A percentile compares a stretch with the other conserved stretches of the same genome.
These are phyloP conservation scores for Drosophila neotestacea DNA, from an alignment of 2,888 invertebrate species.

Conservation along the genomic window DNA sequence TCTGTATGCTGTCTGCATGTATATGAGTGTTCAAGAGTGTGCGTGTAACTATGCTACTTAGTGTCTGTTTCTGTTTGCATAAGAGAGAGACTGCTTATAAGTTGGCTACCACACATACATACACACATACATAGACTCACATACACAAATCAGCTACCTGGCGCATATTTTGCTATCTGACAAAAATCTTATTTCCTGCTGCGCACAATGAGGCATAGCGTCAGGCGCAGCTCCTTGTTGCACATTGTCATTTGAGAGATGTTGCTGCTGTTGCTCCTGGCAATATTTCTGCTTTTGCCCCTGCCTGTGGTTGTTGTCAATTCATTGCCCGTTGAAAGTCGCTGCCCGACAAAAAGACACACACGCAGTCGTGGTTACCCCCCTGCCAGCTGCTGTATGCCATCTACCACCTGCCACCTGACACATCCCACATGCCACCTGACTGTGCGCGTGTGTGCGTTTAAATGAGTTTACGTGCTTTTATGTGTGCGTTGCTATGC, in stretches of 20 bases:
- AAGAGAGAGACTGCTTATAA: constrained; percentile 45
- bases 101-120: constrained; percentile 32
- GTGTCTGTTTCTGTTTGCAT: constrained; percentile 68
- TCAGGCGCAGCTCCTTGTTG: constrained; percentile 31
- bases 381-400: constrained; percentile 16
- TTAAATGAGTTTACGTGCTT: constrained; percentile 63
- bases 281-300: neutral
- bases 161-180: constrained; percentile 11
- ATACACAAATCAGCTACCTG: neutral
- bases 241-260: constrained; percentile 38
- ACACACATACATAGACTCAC: constrained; percentile 21
- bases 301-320: constrained; percentile 36
- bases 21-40: constrained; percentile 35
- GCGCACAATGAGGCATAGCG: constrained; percentile 44
- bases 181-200: constrained; percentile 49
- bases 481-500: constrained; percentile 44
- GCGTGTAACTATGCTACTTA: constrained; percentile 72
- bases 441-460: constrained; percentile 39
- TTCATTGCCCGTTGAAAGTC: constrained; percentile 48
- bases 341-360: constrained; percentile 46
- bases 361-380: constrained; percentile 51
- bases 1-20: constrained; percentile 21
- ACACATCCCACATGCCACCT: constrained; percentile 17
- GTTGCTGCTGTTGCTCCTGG: constrained; percentile 26
- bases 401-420: constrained; percentile 17